Conservation (phyloP, 2,888 invertebrate species). For the Leptopilina myrica region DNA sequence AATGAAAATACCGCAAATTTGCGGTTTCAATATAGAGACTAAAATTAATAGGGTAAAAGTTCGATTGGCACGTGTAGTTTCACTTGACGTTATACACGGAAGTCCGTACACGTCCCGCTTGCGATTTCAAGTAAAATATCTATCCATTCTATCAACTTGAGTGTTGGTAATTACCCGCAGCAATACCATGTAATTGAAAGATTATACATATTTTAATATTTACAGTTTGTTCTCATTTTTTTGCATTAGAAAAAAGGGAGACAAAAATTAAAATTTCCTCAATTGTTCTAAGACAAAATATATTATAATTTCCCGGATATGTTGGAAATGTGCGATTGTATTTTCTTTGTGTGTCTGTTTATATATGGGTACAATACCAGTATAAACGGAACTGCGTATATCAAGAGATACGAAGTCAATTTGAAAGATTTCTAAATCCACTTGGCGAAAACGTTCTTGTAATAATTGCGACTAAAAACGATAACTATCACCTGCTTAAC, state of each 20-base stretch:
- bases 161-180: conserved; percentile 31
- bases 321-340: conserved; percentile 2
- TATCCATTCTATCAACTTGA: conserved; percentile 27
- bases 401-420: conserved; percentile 16
- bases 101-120: background rate
- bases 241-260: background rate
- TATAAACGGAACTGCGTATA: conserved; percentile 29
- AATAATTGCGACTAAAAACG: conserved; percentile 11
- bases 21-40: background rate
- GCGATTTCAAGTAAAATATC: conserved; percentile 8
- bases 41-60: conserved; percentile 38
- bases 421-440: conserved; percentile 17
- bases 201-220: background rate
- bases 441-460: background rate
- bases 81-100: conserved; percentile 36
- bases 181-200: background rate
- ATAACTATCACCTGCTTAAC: background rate
- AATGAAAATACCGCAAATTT: conserved; percentile 4
- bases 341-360: too few relatives aligned
- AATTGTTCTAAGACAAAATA: background rate
- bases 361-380: background rate
- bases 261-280: background rate
- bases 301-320: conserved; percentile 23
- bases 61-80: conserved; percentile 21
- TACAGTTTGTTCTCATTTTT: background rate